phyloP scores from a whole-genome alignment of 2,797 vertebrate species.

The Protosalanx chinensis region DNA sequence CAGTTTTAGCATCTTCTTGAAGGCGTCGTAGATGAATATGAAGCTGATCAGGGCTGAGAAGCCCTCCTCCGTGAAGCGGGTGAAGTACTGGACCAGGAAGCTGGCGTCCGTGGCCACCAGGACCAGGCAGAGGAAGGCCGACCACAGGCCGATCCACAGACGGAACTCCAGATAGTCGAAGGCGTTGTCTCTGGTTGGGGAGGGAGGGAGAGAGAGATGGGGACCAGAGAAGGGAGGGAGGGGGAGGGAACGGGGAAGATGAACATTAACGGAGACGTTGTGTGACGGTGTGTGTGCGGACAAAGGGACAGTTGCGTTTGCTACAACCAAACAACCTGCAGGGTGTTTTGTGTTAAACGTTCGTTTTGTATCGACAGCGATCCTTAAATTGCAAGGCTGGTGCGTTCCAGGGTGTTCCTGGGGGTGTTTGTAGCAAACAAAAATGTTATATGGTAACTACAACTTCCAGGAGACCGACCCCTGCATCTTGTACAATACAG shows the following conservation, averaged over 20 bases:
- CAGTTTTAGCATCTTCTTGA: constrained; percentile 98
- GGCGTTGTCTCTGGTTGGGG: constrained; percentile 80
- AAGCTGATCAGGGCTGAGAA: constrained; percentile 98
- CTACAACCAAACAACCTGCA: not conserved
- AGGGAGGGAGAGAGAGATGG: not conserved
- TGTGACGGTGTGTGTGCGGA: not conserved
- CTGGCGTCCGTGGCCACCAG: constrained; percentile 95
- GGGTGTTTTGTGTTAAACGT: no score
- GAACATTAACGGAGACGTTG: not conserved
- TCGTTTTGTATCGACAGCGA: no score
- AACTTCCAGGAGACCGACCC: no score
- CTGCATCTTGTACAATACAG: no score
- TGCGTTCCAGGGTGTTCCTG: no score
- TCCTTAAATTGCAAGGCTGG: no score
- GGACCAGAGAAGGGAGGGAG: not conserved
- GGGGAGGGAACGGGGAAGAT: not conserved
- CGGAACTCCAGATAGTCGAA: constrained; percentile 97
- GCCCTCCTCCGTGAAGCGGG: constrained; percentile 95
- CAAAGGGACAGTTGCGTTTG: no score
- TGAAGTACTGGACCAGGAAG: constrained; percentile 97
- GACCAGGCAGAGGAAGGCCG: constrained; percentile 84
- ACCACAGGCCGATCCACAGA: constrained; percentile 98
- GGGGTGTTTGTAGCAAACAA: no score
- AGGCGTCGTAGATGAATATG: constrained; percentile 98
- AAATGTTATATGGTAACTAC: no score